These are phyloP conservation scores for Oryzias curvinotus DNA, from an alignment of 2,113 vertebrate genomes.

Conservation along the genomic window DNA sequence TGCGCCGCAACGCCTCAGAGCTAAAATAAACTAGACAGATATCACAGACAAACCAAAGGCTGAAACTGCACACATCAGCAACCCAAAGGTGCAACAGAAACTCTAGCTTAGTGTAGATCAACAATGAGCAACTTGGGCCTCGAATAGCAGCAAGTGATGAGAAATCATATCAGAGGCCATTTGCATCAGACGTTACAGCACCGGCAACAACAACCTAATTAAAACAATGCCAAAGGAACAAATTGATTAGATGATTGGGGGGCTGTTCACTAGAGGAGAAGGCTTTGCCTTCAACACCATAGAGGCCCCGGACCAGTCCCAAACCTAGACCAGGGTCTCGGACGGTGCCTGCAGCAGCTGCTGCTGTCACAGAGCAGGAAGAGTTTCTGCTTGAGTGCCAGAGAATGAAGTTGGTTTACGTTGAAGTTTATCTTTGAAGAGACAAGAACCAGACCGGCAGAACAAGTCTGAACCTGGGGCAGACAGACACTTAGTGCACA, in stretches of 20 bases:
- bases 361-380: slow-evolving; percentile 64
- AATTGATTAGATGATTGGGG: no score
- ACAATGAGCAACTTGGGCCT: no score
- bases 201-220: no score
- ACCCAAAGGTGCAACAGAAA: no score
- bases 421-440: slow-evolving; percentile 63
- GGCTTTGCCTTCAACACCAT: no score
- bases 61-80: neutral
- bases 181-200: no score
- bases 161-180: no score
- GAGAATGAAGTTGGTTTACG: slow-evolving; percentile 62
- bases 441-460: slow-evolving; percentile 38
- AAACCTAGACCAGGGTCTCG: neutral
- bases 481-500: slow-evolving; percentile 9
- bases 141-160: no score
- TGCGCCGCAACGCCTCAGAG: neutral
- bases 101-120: no score
- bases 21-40: slow-evolving; percentile 49
- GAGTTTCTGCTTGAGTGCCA: slow-evolving; percentile 55
- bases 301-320: neutral
- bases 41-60: neutral
- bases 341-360: slow-evolving; percentile 10
- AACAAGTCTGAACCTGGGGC: slow-evolving; percentile 50
- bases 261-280: no score
- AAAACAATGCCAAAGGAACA: no score